Evolutionary conservation across 2,888 invertebrate species (phyloP).

Genomic region (Theretra japonica): DNA sequence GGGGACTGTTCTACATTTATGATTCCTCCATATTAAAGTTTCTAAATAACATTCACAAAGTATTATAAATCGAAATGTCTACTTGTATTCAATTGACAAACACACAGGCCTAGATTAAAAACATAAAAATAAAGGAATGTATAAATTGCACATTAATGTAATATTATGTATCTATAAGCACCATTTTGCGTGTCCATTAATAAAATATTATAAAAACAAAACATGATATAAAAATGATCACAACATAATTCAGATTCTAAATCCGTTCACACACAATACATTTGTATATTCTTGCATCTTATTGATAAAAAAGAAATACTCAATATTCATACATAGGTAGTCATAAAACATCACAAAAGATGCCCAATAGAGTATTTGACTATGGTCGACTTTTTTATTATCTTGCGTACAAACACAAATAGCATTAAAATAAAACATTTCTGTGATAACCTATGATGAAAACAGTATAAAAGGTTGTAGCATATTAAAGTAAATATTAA

Average conservation of each 20-base stretch:
- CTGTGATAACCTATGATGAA: too few relatives aligned
- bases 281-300: background rate
- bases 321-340: too few relatives aligned
- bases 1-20: too few relatives aligned
- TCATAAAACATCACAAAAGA: too few relatives aligned
- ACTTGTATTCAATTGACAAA: background rate
- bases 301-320: background rate
- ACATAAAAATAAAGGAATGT: conserved; percentile 12
- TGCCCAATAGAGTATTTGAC: too few relatives aligned
- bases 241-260: conserved; percentile 46
- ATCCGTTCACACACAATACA: conserved; percentile 5
- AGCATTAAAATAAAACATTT: too few relatives aligned
- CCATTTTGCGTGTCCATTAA: conserved; percentile 28
- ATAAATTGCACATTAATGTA: conserved; percentile 34
- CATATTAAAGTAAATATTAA: too few relatives aligned
- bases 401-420: too few relatives aligned
- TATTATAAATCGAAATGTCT: background rate
- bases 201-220: conserved; percentile 19
- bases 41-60: background rate
- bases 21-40: too few relatives aligned
- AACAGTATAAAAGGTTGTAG: too few relatives aligned
- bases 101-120: background rate
- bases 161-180: conserved; percentile 23
- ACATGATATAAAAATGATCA: conserved; percentile 40
- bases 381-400: too few relatives aligned